Evolutionary conservation across 1,140 invertebrate genomes (phyloP).

Genomic region (Cydia pomonella): DNA sequence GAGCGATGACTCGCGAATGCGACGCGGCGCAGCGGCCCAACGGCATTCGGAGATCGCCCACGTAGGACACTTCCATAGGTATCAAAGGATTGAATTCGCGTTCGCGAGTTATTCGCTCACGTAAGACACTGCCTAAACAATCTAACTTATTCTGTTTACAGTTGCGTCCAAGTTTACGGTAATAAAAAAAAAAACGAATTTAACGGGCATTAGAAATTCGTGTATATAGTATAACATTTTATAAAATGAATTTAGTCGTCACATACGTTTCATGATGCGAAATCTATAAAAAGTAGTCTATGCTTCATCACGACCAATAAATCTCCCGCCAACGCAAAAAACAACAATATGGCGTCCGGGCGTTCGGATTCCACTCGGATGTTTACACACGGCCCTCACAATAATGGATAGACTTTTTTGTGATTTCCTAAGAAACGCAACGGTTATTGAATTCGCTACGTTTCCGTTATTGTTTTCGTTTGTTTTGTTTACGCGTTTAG

Average conservation of each 20-base stretch:
- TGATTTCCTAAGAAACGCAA: constrained; percentile 41
- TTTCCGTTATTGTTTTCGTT: constrained; percentile 41
- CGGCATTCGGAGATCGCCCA: too few relatives aligned
- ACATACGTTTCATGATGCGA: neutral
- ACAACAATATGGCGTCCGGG: constrained; percentile 55
- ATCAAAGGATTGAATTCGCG: too few relatives aligned
- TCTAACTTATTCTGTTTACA: neutral
- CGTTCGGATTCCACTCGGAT: constrained; percentile 60
- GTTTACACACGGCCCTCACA: constrained; percentile 66
- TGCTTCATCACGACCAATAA: constrained; percentile 74
- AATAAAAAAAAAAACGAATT: too few relatives aligned
- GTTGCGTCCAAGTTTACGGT: too few relatives aligned
- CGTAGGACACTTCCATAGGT: too few relatives aligned
- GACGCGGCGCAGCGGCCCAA: too few relatives aligned
- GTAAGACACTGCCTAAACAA: too few relatives aligned
- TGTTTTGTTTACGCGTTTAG: constrained; percentile 34
- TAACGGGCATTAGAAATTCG: neutral
- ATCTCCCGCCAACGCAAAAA: constrained; percentile 67
- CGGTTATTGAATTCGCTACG: constrained; percentile 37
- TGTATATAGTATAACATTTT: neutral
- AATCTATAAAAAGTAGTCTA: neutral
- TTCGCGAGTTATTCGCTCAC: too few relatives aligned
- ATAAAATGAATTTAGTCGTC: too few relatives aligned
- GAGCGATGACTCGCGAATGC: too few relatives aligned
- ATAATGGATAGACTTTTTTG: constrained; percentile 48